A percentile compares a stretch with the other conserved stretches of the same genome.
Evolutionary conservation across 2,888 invertebrate species (phyloP).

Genomic region (Cancer borealis): DNA sequence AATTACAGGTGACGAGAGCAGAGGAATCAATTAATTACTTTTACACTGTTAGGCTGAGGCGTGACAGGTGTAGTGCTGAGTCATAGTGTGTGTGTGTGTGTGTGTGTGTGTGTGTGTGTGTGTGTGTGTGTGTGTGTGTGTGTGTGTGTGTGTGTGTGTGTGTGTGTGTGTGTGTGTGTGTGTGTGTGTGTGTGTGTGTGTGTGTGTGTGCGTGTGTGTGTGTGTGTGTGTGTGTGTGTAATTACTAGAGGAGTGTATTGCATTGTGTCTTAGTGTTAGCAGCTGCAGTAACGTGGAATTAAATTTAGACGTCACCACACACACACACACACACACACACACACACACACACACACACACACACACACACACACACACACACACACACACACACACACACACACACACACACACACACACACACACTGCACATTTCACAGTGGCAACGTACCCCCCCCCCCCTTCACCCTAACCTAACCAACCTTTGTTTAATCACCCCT

Average conservation of each 20-base stretch:
- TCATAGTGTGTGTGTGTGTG: slow-evolving; percentile 39
- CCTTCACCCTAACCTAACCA: not conserved
- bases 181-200: not conserved
- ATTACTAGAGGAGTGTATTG: not conserved
- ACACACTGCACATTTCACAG: not conserved
- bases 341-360: not conserved
- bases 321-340: not conserved
- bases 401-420: slow-evolving; percentile 18
- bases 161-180: slow-evolving; percentile 35
- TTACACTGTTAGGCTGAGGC: not conserved
- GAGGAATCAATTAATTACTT: slow-evolving; percentile 20
- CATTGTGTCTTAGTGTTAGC: not conserved
- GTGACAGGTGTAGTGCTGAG: not conserved
- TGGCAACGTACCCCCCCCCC: not conserved
- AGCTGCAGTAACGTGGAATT: not conserved
- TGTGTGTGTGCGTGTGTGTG: not conserved
- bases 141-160: slow-evolving; percentile 43
- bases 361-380: not conserved
- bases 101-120: slow-evolving; percentile 54
- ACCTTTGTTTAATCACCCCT: slow-evolving; percentile 54
- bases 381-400: not conserved
- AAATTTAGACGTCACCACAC: not conserved
- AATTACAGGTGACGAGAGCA: slow-evolving; percentile 26
- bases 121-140: slow-evolving; percentile 37
- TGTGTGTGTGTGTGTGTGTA: not conserved